Conservation (phyloP, 2,113 vertebrate genomes). For the Xiphophorus hellerii region DNA sequence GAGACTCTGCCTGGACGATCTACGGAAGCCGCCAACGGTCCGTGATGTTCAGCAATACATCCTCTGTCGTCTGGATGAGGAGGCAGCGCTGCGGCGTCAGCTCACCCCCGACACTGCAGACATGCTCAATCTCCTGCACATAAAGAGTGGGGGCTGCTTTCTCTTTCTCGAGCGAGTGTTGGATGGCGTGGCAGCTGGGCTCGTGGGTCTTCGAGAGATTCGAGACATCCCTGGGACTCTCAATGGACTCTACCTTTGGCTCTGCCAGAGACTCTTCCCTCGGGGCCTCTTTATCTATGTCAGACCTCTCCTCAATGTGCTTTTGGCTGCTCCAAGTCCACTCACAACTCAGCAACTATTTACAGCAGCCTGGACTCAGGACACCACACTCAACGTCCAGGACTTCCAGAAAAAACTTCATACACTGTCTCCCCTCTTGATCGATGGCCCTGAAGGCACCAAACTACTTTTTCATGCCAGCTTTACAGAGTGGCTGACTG, state of each 20-base stretch:
- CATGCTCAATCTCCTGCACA: slow-evolving; percentile 86
- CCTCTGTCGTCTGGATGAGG: slow-evolving; percentile 81
- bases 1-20: slow-evolving; percentile 81
- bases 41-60: slow-evolving; percentile 86
- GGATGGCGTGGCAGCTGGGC: slow-evolving; percentile 77
- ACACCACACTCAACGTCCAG: slow-evolving; percentile 51
- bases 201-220: slow-evolving; percentile 80
- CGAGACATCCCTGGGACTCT: slow-evolving; percentile 85
- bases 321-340: slow-evolving; percentile 77
- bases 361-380: slow-evolving; percentile 71
- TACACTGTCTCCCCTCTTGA: slow-evolving; percentile 72
- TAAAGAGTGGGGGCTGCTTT: slow-evolving; percentile 86
- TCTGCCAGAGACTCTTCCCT: slow-evolving; percentile 85
- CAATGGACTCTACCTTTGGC: slow-evolving; percentile 86
- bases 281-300: slow-evolving; percentile 74
- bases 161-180: slow-evolving; percentile 84
- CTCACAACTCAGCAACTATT: slow-evolving; percentile 73
- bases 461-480: slow-evolving; percentile 84
- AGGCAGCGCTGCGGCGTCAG: slow-evolving; percentile 78
- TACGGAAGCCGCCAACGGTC: slow-evolving; percentile 79
- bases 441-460: slow-evolving; percentile 63
- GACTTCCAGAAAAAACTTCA: slow-evolving; percentile 77
- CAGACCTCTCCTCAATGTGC: slow-evolving; percentile 77
- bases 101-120: slow-evolving; percentile 83
- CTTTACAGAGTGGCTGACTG: slow-evolving; percentile 85